Percentiles rank a stretch among this genome's conserved stretches.
These are phyloP conservation scores for Cnemophilus loriae DNA, from an alignment of 2,113 vertebrate species.

Conservation along the genomic window DNA sequence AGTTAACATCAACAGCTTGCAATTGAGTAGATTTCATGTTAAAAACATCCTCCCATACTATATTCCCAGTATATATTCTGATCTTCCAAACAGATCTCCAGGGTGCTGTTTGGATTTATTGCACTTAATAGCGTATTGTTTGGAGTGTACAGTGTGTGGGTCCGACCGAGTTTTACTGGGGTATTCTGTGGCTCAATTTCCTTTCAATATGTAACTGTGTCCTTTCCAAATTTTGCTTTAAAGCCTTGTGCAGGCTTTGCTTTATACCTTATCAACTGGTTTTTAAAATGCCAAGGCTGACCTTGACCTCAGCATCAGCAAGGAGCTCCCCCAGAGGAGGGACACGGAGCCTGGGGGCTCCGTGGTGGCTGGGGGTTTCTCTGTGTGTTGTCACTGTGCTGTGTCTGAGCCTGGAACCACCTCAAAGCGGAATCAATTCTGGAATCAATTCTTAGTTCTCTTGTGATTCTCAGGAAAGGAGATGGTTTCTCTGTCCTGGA, in stretches of 20 bases:
- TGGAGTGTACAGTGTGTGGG: background rate
- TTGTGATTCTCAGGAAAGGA: background rate
- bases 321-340: background rate
- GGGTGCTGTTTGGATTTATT: constrained; percentile 42
- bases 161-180: background rate
- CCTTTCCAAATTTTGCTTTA: constrained; percentile 21
- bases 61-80: constrained; percentile 22
- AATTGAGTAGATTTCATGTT: background rate
- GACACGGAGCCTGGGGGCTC: background rate
- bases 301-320: background rate
- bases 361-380: background rate
- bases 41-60: constrained; percentile 6
- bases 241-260: background rate
- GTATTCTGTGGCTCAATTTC: constrained; percentile 41
- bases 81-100: constrained; percentile 22
- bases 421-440: background rate
- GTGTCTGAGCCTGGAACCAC: background rate
- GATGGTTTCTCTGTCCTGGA: background rate
- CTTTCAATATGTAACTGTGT: constrained; percentile 15
- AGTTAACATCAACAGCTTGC: constrained; percentile 9
- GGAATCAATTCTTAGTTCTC: background rate
- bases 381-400: background rate
- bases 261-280: background rate
- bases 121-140: constrained; percentile 31
- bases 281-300: background rate